phyloP scores from a whole-genome alignment of 1,140 invertebrate genomes.

The Drosophila subobscura region DNA sequence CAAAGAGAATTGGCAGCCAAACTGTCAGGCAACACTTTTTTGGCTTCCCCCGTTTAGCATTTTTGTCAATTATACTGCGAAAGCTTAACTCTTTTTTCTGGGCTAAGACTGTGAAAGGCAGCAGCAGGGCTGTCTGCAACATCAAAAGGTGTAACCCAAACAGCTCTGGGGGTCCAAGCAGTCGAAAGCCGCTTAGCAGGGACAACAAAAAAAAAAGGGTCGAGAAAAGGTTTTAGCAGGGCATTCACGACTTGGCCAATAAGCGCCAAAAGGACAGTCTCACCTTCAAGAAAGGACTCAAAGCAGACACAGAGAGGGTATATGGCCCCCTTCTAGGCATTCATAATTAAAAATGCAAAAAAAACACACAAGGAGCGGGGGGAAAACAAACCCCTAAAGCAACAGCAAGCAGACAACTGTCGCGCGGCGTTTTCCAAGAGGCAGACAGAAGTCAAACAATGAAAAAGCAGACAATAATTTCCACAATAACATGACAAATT shows the following conservation, averaged over 20 bases:
- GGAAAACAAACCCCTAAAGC: conserved; percentile 57
- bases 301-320: conserved; percentile 26
- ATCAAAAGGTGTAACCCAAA: conserved; percentile 49
- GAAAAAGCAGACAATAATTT: conserved; percentile 75
- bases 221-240: conserved; percentile 64
- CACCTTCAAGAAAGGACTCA: conserved; percentile 40
- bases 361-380: background rate
- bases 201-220: conserved; percentile 23
- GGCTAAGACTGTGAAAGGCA: conserved; percentile 32
- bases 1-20: conserved; percentile 22
- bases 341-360: conserved; percentile 76
- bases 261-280: conserved; percentile 54
- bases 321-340: conserved; percentile 56
- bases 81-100: conserved; percentile 17
- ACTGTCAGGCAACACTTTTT: conserved; percentile 23
- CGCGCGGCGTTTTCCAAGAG: conserved; percentile 20
- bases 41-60: conserved; percentile 38
- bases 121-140: conserved; percentile 21
- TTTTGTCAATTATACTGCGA: conserved; percentile 45
- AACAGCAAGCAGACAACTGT: conserved; percentile 26
- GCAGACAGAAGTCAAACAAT: conserved; percentile 78
- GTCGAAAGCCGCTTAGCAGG: conserved; percentile 38
- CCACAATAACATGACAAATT: conserved; percentile 79
- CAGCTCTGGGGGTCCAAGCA: conserved; percentile 9
- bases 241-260: conserved; percentile 71